Conservation (phyloP, 2,888 invertebrate species). For the Ectemnius continuus region DNA sequence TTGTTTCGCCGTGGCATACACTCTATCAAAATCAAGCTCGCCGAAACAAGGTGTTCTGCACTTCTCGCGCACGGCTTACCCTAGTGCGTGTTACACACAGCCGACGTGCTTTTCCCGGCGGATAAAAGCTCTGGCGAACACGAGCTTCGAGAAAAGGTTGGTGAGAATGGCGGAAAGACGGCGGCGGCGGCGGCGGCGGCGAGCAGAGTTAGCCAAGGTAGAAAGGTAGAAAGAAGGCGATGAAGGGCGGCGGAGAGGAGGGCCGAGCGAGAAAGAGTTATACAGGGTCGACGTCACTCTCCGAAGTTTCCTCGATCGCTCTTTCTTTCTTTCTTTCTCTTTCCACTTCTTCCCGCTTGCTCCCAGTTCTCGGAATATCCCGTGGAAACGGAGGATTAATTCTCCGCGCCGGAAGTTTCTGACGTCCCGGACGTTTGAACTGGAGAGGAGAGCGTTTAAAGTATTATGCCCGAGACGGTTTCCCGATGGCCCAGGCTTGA, state of each 20-base stretch:
- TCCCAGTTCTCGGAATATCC: constrained; percentile 63
- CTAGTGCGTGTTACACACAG: no score
- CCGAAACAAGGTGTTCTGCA: no score
- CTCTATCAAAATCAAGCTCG: no score
- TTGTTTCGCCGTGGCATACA: no score
- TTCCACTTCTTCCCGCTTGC: no score
- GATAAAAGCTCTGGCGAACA: no score
- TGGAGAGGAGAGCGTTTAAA: constrained; percentile 64
- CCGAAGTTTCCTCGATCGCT: constrained; percentile 64
- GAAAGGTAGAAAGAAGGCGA: not conserved
- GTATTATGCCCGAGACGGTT: constrained; percentile 64
- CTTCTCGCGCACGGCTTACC: no score
- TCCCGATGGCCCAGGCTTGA: constrained; percentile 52
- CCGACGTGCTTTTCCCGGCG: no score
- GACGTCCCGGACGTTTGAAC: constrained; percentile 60
- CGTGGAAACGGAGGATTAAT: constrained; percentile 70
- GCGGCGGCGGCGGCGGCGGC: no score
- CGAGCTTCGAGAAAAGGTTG: not conserved
- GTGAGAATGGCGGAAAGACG: constrained; percentile 9
- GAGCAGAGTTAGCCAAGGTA: constrained; percentile 12
- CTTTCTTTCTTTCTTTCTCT: no score
- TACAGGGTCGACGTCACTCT: constrained; percentile 49
- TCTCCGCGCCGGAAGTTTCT: constrained; percentile 65
- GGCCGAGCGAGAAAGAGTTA: constrained; percentile 30
- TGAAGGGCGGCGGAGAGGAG: constrained; percentile 5